Conservation (phyloP, 2,797 vertebrate species). For the Crocodylus rhombifer region DNA sequence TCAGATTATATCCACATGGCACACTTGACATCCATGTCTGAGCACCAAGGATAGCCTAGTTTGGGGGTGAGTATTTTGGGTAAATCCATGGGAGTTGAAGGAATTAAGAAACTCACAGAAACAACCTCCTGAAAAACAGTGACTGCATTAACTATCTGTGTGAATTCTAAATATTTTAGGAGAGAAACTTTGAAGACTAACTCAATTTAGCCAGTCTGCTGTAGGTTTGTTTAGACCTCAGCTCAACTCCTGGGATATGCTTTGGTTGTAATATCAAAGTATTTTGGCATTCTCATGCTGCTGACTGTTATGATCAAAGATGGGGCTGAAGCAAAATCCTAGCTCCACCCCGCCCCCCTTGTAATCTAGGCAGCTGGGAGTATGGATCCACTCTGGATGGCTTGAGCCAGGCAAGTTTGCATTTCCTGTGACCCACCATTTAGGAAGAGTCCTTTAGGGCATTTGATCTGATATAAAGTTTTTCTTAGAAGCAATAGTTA, state of each 20-base stretch:
- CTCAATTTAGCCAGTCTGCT: background rate
- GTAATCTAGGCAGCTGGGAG: background rate
- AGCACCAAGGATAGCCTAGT: no score
- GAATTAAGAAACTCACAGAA: background rate
- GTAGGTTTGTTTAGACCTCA: background rate
- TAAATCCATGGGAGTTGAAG: background rate
- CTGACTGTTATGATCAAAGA: conserved; percentile 1
- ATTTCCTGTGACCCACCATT: background rate
- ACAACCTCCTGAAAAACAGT: background rate
- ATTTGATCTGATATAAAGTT: background rate
- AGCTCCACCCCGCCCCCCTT: background rate
- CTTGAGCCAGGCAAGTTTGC: background rate
- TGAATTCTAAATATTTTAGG: background rate
- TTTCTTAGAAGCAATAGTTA: background rate
- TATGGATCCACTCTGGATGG: background rate
- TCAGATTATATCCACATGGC: background rate
- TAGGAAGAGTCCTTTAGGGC: background rate
- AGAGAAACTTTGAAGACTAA: background rate
- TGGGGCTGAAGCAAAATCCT: background rate
- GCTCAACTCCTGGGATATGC: background rate
- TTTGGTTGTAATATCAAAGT: background rate
- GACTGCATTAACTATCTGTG: background rate
- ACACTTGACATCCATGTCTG: no score
- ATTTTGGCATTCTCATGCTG: background rate
- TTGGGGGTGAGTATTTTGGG: no score